Evolutionary conservation across 2,797 vertebrate genomes (phyloP).

Genomic region (Furcifer pardalis): DNA sequence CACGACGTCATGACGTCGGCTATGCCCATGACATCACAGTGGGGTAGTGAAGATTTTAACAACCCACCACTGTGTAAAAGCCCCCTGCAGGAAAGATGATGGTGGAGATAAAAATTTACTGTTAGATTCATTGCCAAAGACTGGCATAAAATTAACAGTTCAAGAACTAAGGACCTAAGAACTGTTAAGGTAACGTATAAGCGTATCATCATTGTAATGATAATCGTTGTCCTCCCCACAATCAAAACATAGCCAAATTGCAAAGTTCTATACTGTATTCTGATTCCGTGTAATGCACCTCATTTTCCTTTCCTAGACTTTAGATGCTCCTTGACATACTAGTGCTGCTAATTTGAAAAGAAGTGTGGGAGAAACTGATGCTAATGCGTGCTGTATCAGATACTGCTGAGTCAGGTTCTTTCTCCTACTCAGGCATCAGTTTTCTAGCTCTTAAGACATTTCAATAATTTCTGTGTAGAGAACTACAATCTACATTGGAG

Average conservation of each 20-base stretch:
- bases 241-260: neutral
- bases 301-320: neutral
- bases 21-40: too few relatives aligned
- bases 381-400: neutral
- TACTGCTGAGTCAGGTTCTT: neutral
- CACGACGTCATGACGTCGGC: too few relatives aligned
- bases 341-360: neutral
- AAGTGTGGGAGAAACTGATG: neutral
- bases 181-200: too few relatives aligned
- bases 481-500: neutral
- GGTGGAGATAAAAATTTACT: too few relatives aligned
- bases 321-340: neutral
- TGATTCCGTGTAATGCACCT: neutral
- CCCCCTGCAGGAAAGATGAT: too few relatives aligned
- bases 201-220: too few relatives aligned
- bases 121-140: too few relatives aligned
- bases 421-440: neutral
- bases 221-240: too few relatives aligned
- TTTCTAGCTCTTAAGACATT: neutral
- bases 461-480: neutral
- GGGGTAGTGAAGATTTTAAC: too few relatives aligned
- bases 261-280: neutral
- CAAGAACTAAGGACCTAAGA: too few relatives aligned
- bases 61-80: too few relatives aligned
- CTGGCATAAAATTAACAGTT: too few relatives aligned